Conservation (phyloP, 1,140 invertebrate genomes). For the Formica selysi region DNA sequence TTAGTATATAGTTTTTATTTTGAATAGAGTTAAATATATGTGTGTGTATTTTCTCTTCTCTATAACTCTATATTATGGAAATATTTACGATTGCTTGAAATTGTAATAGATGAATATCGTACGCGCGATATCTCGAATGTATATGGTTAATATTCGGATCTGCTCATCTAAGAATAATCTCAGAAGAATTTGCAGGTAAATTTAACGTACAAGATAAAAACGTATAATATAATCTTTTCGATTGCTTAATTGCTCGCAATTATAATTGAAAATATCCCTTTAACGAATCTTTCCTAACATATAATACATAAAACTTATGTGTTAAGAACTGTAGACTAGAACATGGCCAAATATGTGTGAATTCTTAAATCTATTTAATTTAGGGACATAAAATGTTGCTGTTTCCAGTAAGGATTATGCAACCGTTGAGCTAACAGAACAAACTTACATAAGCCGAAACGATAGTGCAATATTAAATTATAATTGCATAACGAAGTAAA, state of each 20-base stretch:
- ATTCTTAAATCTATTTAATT: conserved; percentile 51
- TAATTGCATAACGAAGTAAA: conserved; percentile 43
- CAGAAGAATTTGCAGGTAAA: conserved; percentile 22
- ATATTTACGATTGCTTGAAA: conserved; percentile 49
- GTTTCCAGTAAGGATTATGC: conserved; percentile 23
- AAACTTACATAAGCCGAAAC: conserved; percentile 39
- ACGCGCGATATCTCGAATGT: background rate
- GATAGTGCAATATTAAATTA: conserved; percentile 36
- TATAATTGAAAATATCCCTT: conserved; percentile 14
- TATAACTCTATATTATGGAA: conserved; percentile 38
- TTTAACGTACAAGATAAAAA: conserved; percentile 13
- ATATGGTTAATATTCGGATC: conserved; percentile 15
- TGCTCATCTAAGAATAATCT: conserved; percentile 27
- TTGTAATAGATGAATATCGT: conserved; percentile 29
- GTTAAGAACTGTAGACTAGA: conserved; percentile 72
- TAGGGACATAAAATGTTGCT: background rate
- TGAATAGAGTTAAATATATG: conserved; percentile 23
- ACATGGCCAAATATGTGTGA: conserved; percentile 70
- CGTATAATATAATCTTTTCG: conserved; percentile 26
- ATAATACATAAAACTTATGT: conserved; percentile 51
- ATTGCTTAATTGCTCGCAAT: conserved; percentile 17
- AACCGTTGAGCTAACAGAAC: conserved; percentile 43
- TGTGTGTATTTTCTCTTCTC: background rate
- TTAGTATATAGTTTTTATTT: conserved; percentile 57
- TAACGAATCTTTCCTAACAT: conserved; percentile 28